These are phyloP conservation scores for Siniperca chuatsi DNA, from an alignment of 2,113 vertebrate species.

Conservation along the genomic window DNA sequence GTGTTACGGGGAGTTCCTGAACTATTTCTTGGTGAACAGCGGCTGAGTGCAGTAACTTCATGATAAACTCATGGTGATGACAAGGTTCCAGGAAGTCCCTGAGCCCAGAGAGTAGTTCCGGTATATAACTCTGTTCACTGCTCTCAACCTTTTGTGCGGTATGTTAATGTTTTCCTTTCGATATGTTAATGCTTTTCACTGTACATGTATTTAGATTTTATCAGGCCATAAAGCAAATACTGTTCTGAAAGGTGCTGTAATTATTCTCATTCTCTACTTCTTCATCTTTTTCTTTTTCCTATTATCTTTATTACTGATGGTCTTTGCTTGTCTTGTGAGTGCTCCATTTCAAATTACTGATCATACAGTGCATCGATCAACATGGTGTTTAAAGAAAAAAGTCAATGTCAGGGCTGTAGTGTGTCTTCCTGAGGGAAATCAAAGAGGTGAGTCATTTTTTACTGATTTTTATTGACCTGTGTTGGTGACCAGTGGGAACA, in stretches of 20 bases:
- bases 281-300: neutral
- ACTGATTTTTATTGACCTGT: slow-evolving; percentile 19
- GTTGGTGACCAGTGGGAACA: slow-evolving; percentile 28
- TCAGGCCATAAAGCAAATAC: neutral
- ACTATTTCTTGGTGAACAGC: too few species aligned
- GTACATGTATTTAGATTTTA: neutral
- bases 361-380: neutral
- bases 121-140: neutral
- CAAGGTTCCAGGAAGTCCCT: neutral
- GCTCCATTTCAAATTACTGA: neutral
- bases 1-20: too few species aligned
- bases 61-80: too few species aligned
- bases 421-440: neutral
- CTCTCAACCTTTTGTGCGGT: too few species aligned
- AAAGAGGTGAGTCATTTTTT: neutral
- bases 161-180: too few species aligned
- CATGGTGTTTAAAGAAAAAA: neutral
- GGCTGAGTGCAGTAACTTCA: too few species aligned
- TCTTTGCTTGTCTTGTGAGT: neutral
- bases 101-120: neutral
- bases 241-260: neutral
- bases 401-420: neutral
- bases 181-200: too few species aligned
- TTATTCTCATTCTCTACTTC: neutral
- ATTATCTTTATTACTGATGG: neutral